Evolutionary conservation across 2,113 vertebrate species (phyloP).

Genomic region (Kobus ellipsiprymnus): DNA sequence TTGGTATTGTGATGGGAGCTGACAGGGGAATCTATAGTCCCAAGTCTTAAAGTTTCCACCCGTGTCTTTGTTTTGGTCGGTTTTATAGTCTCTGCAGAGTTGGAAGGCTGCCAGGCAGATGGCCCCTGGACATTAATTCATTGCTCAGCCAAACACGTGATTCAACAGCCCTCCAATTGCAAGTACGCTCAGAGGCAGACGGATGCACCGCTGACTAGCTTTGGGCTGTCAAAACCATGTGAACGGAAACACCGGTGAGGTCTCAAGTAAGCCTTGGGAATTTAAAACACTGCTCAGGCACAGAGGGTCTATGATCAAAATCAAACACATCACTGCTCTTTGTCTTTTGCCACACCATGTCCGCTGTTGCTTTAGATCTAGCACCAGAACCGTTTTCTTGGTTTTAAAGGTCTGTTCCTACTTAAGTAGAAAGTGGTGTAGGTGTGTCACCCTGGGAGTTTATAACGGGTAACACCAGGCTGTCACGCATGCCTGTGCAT

Average conservation of each 20-base stretch:
- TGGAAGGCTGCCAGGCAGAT: constrained; percentile 42
- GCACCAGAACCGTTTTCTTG: background rate
- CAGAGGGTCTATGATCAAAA: background rate
- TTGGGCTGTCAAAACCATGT: background rate
- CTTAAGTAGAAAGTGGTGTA: background rate
- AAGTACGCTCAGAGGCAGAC: background rate
- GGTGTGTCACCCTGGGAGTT: background rate
- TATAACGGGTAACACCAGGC: background rate
- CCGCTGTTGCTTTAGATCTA: background rate
- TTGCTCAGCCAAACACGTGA: background rate
- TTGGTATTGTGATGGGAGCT: constrained; percentile 17
- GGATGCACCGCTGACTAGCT: background rate
- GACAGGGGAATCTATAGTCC: constrained; percentile 16
- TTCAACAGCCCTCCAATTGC: background rate
- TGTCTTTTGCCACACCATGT: background rate
- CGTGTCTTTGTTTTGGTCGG: constrained; percentile 11
- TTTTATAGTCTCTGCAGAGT: constrained; percentile 36
- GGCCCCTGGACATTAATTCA: constrained; percentile 16
- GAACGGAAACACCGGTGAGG: background rate
- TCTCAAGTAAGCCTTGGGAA: constrained; percentile 7
- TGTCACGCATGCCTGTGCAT: accelerated
- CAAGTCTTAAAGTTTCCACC: constrained; percentile 23
- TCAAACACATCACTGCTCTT: background rate
- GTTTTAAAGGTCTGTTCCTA: background rate
- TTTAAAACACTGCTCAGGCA: background rate